A percentile compares a stretch with the other conserved stretches of the same genome.
Evolutionary conservation across 2,797 vertebrate species (phyloP).

Genomic region (Trichosurus vulpecula): DNA sequence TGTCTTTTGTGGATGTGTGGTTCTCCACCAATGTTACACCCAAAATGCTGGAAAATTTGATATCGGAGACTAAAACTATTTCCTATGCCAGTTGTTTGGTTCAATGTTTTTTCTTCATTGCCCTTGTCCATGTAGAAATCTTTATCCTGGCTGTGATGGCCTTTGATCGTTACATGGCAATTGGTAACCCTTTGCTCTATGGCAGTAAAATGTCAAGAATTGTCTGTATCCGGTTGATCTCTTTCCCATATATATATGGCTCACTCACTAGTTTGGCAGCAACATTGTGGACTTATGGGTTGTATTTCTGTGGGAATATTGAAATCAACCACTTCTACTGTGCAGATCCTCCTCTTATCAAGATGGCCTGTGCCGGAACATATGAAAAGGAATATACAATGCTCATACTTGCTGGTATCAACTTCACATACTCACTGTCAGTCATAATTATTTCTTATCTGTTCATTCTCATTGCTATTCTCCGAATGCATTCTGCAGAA

Average conservation of each 20-base stretch:
- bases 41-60: conserved; percentile 40
- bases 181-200: conserved; percentile 61
- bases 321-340: conserved; percentile 73
- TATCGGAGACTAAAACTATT: conserved; percentile 59
- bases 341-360: conserved; percentile 67
- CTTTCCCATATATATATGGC: conserved; percentile 60
- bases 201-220: conserved; percentile 59
- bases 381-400: conserved; percentile 53
- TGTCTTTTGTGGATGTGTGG: conserved; percentile 50
- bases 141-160: conserved; percentile 71
- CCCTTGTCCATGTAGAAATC: conserved; percentile 57
- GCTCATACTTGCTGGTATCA: conserved; percentile 46
- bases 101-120: conserved; percentile 63
- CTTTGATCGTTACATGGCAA: conserved; percentile 61
- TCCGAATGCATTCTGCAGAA: conserved; percentile 47
- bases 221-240: conserved; percentile 52
- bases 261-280: conserved; percentile 57
- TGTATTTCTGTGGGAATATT: conserved; percentile 62
- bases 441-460: conserved; percentile 51
- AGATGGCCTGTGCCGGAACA: conserved; percentile 60
- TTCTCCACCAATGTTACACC: conserved; percentile 52
- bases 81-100: conserved; percentile 55
- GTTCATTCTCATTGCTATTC: conserved; percentile 59
- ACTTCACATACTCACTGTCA: conserved; percentile 54
- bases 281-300: conserved; percentile 45